Percentiles rank a stretch among this genome's conserved stretches.
These are phyloP conservation scores for Tachina fera DNA, from an alignment of 2,888 invertebrate species.

Conservation along the genomic window DNA sequence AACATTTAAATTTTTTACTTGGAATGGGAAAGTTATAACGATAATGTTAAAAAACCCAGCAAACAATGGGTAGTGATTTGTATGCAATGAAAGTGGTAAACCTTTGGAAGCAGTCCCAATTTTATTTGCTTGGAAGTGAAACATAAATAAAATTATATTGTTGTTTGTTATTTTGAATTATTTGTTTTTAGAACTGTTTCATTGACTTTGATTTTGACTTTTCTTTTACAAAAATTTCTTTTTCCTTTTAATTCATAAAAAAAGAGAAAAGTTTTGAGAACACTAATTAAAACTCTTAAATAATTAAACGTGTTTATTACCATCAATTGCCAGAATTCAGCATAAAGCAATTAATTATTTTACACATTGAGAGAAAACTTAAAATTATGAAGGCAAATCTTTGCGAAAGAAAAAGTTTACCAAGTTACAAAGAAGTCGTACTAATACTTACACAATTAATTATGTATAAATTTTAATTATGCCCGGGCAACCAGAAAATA, in stretches of 20 bases:
- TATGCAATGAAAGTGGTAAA: no score
- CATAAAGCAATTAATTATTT: background rate
- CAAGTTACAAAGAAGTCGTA: background rate
- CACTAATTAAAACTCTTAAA: slow-evolving; percentile 1
- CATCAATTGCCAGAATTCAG: background rate
- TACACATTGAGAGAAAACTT: background rate
- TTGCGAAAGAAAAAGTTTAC: background rate
- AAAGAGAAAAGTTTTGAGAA: background rate
- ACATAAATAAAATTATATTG: no score
- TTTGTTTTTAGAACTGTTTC: no score
- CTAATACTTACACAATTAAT: no score
- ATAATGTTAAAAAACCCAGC: no score
- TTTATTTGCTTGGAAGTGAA: no score
- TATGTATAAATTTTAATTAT: no score
- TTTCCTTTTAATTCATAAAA: background rate
- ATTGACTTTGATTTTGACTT: background rate
- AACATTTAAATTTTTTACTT: no score
- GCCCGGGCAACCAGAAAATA: background rate
- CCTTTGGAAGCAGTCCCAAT: no score
- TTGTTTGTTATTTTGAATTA: no score
- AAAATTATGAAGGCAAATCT: background rate
- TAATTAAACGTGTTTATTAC: background rate
- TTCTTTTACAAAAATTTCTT: background rate
- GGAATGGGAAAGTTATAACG: no score
- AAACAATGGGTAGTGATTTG: no score